phyloP scores from a whole-genome alignment of 2,888 invertebrate genomes.

The Phorcus lineatus region DNA sequence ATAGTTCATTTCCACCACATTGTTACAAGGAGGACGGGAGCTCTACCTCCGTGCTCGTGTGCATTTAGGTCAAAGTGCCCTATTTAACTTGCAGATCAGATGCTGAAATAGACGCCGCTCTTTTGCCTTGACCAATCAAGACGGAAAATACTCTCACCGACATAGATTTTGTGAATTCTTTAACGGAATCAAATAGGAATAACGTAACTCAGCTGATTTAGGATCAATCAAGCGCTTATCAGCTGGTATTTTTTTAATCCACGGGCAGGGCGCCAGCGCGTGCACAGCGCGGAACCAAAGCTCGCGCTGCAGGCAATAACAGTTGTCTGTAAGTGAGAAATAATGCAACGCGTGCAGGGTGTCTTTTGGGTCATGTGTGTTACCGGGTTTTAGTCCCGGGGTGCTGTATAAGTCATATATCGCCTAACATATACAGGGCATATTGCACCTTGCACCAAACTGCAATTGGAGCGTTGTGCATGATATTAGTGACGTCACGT shows the following conservation, averaged over 20 bases:
- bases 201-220: background rate
- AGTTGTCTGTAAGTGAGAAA: background rate
- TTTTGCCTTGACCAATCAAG: too few relatives aligned
- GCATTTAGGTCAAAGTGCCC: background rate
- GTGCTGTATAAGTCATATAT: background rate
- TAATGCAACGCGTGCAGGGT: background rate
- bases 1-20: too few relatives aligned
- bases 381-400: background rate
- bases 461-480: constrained; percentile 8
- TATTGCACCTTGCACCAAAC: background rate
- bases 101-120: too few relatives aligned
- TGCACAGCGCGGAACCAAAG: background rate
- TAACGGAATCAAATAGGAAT: too few relatives aligned
- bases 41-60: background rate
- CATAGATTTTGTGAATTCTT: too few relatives aligned
- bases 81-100: background rate
- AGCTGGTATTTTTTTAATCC: background rate
- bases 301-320: background rate
- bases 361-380: background rate
- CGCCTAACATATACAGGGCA: background rate
- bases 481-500: constrained; percentile 7
- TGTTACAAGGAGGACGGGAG: background rate
- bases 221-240: background rate
- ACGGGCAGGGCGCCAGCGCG: background rate
- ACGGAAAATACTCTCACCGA: too few relatives aligned